Evolutionary conservation across 2,113 vertebrate genomes (phyloP), one percentile per base, ranked within the genome.

Genomic region (Orientallactaga bullata): DNA sequence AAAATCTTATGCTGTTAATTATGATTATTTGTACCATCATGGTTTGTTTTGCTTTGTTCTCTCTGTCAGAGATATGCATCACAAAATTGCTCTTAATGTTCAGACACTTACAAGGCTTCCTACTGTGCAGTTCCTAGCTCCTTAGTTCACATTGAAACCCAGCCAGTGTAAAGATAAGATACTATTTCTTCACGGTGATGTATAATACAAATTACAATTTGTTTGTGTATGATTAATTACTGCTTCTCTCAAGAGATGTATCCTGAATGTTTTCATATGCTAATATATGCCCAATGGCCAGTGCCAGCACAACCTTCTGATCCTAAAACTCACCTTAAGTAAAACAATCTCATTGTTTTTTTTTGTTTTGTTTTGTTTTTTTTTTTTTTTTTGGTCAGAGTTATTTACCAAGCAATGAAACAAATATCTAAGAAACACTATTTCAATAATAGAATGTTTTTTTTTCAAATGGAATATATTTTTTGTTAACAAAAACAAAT

Each of bases 191-290:
- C 86, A 94, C 66, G 88, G 77, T 96, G 94, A 88, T 72, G 20
- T 47, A 93, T 95, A 97, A 82, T 96, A 94, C 82, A 35, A 97
- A 96, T 60, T 80, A 97, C 85, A 89, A 73, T 97, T 97, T 97
- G 86, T 95, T 97, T 97, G 91, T 96, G 92, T 97, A 78, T 97
- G 85, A 97, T 97, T 97, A 96, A 89, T 97, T 97, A 97, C 94
- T 89, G 17, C 66, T 74, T 95, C 78, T 96, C 92, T 96, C 94
- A n/a, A 93, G 96, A 95, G 85, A 96, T 89, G 35, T 37, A 95
- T 73, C 80, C 63, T 94, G 82, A 94, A 24, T 94, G 93, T 92
- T 97, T 98, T 97, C 95, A 76, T 94, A 94, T 97, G 97, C 81
- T 97, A 87, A 96, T 94, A 47, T 74, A 93, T 97, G 97, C 93